Base-by-base conservation (phyloP, 2,888 invertebrate species). In the Dynastes hyllus region DNA sequence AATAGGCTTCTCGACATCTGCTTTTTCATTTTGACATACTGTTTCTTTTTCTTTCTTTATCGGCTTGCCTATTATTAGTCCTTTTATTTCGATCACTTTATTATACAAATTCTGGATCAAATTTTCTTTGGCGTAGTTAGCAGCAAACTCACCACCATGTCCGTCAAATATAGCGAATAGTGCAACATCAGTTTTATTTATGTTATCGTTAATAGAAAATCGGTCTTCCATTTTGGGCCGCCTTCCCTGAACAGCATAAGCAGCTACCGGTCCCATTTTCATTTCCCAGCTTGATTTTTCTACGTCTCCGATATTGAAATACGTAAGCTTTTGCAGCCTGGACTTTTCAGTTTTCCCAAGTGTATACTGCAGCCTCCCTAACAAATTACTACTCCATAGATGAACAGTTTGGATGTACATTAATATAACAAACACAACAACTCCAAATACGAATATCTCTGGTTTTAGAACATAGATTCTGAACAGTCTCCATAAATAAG, bases 91-190 rank as follows among this genome's bases (percentile, higher is more conserved):
- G 40, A 93, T 91, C 66, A 96, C 93, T 90, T 94, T 95, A 86
- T 93, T 93, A 84, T 92, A 93, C 73, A 97, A 90, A 87, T 93
- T 95, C 87, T 95, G 94, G 81, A 97, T 94, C 22, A 98, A 91
- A 84, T 96, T 95, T 84, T 97, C 96, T 87, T 95, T 95, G 75
- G 96, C 96, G 90, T 95, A 98, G 87, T 97, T 96, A 27, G 97
- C 97, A 75, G 97, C 97, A 90, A 96, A 96, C 90, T 97, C 97
- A 58, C 98, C 98, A 73, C 98, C 98, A 88, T 98, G 98, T 0
- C 98, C 98, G 90, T 98, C 98, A 88, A 97, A 98, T 83, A 98
- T 94, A 65, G 97, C 97, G 90, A 96, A 97, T 79, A 98, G 90
- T 27, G 96, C 95, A 76, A 97, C 94, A 29, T 95, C 96, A 27